These are phyloP conservation scores for Salvelinus alpinus DNA, from an alignment of 2,113 vertebrate genomes.

Conservation along the genomic window DNA sequence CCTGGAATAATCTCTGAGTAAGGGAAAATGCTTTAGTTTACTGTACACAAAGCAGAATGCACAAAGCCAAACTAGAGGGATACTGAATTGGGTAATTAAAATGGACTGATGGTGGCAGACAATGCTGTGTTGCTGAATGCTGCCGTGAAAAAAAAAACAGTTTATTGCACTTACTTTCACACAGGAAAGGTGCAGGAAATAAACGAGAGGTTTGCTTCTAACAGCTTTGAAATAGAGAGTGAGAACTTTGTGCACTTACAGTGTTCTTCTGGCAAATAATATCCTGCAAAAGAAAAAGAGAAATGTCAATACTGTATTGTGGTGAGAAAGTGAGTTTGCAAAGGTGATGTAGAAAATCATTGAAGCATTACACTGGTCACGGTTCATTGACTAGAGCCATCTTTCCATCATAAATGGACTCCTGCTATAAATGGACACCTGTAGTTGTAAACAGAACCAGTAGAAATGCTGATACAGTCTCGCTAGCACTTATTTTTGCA, in stretches of 20 bases:
- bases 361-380: not conserved
- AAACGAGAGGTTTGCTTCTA: conserved; percentile 18
- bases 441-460: not conserved
- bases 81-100: not conserved
- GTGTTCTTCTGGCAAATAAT: conserved; percentile 98
- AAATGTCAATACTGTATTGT: not conserved
- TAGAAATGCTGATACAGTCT: not conserved
- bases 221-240: conserved; percentile 44
- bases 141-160: not conserved
- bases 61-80: not conserved
- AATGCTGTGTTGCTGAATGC: not conserved
- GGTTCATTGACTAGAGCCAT: not conserved
- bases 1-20: not conserved
- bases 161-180: conserved; percentile 10
- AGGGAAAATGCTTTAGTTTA: conserved; percentile 7
- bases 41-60: not conserved
- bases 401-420: not conserved
- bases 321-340: not conserved
- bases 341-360: not conserved
- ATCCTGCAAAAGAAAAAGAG: conserved; percentile 80
- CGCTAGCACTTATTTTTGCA: too few relatives aligned
- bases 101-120: not conserved
- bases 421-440: not conserved
- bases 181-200: conserved; percentile 40
- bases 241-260: conserved; percentile 79